A percentile compares a stretch with the other conserved stretches of the same genome.
phyloP scores from a whole-genome alignment of 2,888 invertebrate species.

The Matsumyia berberina region DNA sequence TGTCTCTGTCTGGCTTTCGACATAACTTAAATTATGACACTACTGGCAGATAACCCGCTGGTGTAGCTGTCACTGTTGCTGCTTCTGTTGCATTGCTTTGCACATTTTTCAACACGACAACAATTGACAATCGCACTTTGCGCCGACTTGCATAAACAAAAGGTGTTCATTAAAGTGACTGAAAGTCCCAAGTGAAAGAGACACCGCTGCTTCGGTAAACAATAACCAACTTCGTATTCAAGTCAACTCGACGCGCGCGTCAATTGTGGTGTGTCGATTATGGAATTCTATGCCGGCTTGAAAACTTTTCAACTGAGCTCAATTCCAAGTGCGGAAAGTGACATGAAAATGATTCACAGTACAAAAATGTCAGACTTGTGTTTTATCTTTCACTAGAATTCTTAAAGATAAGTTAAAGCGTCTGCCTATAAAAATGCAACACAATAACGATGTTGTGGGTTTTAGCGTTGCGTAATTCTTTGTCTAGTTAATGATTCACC shows the following conservation, averaged over 20 bases:
- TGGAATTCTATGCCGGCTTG: slow-evolving; percentile 56
- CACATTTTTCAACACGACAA: slow-evolving; percentile 53
- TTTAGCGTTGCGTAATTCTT: slow-evolving; percentile 4
- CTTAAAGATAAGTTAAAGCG: slow-evolving; percentile 23
- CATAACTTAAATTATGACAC: slow-evolving; percentile 59
- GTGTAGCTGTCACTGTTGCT: slow-evolving; percentile 11
- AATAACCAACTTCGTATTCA: slow-evolving; percentile 60
- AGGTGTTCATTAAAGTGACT: slow-evolving; percentile 58
- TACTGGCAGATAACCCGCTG: slow-evolving; percentile 18
- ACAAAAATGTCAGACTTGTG: slow-evolving; percentile 11
- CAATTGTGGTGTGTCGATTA: slow-evolving; percentile 67
- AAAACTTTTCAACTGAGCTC: slow-evolving; percentile 3
- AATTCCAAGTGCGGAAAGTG: slow-evolving; percentile 38
- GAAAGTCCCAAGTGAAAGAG: slow-evolving; percentile 12
- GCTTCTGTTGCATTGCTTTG: slow-evolving; percentile 43
- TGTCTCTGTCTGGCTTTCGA: slow-evolving; percentile 25
- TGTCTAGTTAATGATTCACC: slow-evolving; percentile 24
- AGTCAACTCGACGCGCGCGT: slow-evolving; percentile 57
- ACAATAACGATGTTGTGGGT: neutral
- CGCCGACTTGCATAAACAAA: slow-evolving; percentile 54
- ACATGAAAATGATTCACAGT: slow-evolving; percentile 54
- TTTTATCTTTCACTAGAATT: slow-evolving; percentile 23
- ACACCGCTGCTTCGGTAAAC: slow-evolving; percentile 38
- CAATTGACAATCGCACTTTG: slow-evolving; percentile 51
- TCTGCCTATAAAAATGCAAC: neutral